These are phyloP conservation scores for Melieria picta DNA, from an alignment of 2,888 invertebrate genomes.

Conservation along the genomic window DNA sequence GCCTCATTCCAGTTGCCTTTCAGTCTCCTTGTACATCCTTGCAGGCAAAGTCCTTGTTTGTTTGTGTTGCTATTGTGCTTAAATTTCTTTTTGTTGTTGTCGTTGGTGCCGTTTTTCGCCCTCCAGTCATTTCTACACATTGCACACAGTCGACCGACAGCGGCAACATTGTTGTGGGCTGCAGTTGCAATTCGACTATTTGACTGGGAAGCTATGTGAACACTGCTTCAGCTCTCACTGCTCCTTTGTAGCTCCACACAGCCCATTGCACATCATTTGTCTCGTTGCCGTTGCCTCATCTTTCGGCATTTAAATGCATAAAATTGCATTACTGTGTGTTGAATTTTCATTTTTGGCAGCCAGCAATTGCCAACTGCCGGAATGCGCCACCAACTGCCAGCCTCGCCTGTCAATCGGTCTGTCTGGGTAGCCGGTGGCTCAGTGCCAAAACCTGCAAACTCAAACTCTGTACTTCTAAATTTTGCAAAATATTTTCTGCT, in stretches of 20 bases:
- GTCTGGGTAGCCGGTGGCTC: too few relatives aligned
- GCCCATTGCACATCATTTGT: conserved; percentile 27
- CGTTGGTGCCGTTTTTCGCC: conserved; percentile 12
- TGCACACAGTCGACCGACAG: background rate
- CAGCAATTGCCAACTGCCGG: too few relatives aligned
- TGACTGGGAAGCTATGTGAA: conserved; percentile 23
- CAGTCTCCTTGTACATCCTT: conserved; percentile 30
- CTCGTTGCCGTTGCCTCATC: conserved; percentile 38
- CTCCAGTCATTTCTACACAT: background rate
- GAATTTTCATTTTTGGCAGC: too few relatives aligned
- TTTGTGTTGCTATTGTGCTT: conserved; percentile 35
- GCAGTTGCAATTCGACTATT: conserved; percentile 3
- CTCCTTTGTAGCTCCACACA: too few relatives aligned
- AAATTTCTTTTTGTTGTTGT: conserved; percentile 33
- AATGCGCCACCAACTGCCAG: background rate
- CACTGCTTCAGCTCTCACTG: conserved; percentile 34
- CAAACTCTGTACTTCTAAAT: too few relatives aligned
- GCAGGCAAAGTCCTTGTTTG: conserved; percentile 29
- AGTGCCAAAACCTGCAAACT: too few relatives aligned
- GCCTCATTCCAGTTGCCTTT: conserved; percentile 30
- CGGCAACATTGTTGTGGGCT: conserved; percentile 1
- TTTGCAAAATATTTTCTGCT: background rate
- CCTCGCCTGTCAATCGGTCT: background rate
- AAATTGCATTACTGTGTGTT: conserved; percentile 25
- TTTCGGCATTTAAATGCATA: conserved; percentile 28